Evolutionary conservation across 2,888 invertebrate species (phyloP).

Genomic region (Acleris emargana): DNA sequence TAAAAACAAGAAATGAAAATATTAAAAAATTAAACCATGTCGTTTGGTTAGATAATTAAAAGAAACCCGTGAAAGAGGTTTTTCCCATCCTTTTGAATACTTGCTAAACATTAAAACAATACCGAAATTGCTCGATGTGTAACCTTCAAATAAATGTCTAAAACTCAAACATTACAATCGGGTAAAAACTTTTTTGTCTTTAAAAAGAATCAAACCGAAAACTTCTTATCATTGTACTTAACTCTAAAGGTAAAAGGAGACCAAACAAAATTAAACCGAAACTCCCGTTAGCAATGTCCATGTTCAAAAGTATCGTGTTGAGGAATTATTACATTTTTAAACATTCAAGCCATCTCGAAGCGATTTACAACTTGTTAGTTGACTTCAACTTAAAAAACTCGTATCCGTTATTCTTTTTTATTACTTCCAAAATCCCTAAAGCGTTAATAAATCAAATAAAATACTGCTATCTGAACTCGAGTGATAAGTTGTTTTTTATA

Average conservation of each 20-base stretch:
- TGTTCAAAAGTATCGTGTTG: background rate
- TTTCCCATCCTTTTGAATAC: too few species aligned
- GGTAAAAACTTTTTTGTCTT: too few species aligned
- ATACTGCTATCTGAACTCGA: conserved; percentile 25
- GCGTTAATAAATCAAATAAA: conserved; percentile 36
- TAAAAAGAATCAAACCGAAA: background rate
- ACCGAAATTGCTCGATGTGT: too few species aligned
- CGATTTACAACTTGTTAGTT: conserved; percentile 24
- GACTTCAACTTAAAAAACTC: conserved; percentile 22
- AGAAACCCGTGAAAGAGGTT: too few species aligned
- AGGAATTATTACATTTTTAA: conserved; percentile 1
- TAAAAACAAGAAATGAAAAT: too few species aligned
- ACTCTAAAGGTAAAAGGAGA: background rate
- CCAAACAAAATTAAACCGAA: background rate
- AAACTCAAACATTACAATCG: too few species aligned
- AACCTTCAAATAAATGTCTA: too few species aligned
- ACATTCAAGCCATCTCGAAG: conserved; percentile 9
- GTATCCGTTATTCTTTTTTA: conserved; percentile 30
- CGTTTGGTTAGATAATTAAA: too few species aligned
- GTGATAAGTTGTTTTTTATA: conserved; percentile 21
- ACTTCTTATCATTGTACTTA: background rate
- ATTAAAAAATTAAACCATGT: too few species aligned
- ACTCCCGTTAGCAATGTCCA: background rate
- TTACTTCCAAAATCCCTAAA: conserved; percentile 28
- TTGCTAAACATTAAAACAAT: too few species aligned